Conservation (phyloP, 2,113 vertebrate species). For the Tragelaphus strepsiceros region DNA sequence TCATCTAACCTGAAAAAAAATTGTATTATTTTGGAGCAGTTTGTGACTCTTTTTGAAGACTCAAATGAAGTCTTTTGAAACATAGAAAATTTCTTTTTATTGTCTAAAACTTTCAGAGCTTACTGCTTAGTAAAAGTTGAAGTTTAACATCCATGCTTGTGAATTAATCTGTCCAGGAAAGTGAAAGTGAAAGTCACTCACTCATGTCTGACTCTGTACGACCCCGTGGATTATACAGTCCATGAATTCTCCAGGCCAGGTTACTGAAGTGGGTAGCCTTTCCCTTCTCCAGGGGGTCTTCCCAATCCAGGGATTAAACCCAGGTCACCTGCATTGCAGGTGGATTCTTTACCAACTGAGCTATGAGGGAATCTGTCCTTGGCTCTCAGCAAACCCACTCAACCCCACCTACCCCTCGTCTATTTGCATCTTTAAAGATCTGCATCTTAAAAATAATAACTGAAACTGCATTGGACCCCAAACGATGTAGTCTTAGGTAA, state of each 20-base stretch:
- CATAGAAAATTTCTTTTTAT: not conserved
- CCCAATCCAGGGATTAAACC: not conserved
- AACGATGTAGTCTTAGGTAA: not conserved
- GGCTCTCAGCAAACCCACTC: not conserved
- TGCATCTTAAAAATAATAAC: not conserved
- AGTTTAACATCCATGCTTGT: not conserved
- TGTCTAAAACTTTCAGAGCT: not conserved
- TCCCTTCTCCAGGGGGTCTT: not conserved
- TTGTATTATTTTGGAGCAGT: not conserved
- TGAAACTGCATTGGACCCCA: not conserved
- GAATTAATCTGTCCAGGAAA: not conserved
- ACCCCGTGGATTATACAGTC: not conserved
- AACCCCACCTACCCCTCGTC: rapidly evolving
- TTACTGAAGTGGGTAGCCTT: not conserved
- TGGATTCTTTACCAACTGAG: not conserved
- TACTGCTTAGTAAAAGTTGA: not conserved
- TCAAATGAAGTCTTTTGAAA: not conserved
- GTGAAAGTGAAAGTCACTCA: not conserved
- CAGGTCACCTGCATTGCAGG: not conserved
- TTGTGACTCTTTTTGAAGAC: not conserved
- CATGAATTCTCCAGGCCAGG: not conserved
- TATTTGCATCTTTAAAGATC: not conserved
- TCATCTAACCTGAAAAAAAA: not conserved
- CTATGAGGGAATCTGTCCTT: not conserved
- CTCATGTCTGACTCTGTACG: not conserved